phyloP scores from a whole-genome alignment of 2,113 vertebrate species.

The Ursus arctos region DNA sequence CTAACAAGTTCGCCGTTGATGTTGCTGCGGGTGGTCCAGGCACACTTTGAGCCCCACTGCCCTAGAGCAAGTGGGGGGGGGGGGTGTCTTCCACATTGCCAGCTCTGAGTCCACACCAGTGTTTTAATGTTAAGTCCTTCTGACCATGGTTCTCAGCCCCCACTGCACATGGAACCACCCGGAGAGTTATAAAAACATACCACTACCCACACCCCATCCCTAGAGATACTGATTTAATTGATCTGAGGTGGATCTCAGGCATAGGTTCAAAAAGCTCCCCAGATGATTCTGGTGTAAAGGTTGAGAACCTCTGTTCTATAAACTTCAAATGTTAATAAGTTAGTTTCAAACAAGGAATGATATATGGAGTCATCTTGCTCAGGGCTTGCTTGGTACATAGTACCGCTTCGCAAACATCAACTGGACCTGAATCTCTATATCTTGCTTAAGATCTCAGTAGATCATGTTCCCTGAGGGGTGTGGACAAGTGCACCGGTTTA shows the following conservation, averaged over 20 bases:
- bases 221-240: not conserved
- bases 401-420: not conserved
- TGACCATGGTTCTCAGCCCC: not conserved
- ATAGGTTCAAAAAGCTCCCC: not conserved
- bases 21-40: not conserved
- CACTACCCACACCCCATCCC: not conserved
- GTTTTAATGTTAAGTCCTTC: not conserved
- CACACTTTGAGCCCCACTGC: not conserved
- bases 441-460: not conserved
- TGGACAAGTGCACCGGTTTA: not conserved
- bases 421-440: not conserved
- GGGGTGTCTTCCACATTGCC: not conserved
- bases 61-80: not conserved
- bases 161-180: not conserved
- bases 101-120: not conserved
- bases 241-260: not conserved
- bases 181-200: not conserved
- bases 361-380: not conserved
- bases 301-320: not conserved
- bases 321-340: not conserved
- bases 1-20: not conserved
- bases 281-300: not conserved
- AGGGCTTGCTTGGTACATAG: no score
- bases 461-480: not conserved
- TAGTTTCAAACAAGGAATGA: not conserved